phyloP scores from a whole-genome alignment of 2,888 invertebrate species.

The Phalera bucephala region DNA sequence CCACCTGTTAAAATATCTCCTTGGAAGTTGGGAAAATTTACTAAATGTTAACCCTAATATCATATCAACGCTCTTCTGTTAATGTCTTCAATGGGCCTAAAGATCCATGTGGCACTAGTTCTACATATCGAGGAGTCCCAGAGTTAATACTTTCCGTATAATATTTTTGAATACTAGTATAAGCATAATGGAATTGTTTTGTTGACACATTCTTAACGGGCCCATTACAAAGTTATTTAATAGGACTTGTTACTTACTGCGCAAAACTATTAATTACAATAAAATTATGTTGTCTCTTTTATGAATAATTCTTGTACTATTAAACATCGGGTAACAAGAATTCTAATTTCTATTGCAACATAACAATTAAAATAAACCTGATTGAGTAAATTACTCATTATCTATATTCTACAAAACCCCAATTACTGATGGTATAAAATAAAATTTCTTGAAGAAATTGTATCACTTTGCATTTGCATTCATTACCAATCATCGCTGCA shows the following conservation, averaged over 20 bases:
- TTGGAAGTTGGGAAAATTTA: too few relatives aligned
- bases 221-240: background rate
- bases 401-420: background rate
- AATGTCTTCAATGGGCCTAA: too few relatives aligned
- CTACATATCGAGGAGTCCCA: too few relatives aligned
- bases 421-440: slow-evolving; percentile 8
- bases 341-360: background rate
- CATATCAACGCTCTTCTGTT: too few relatives aligned
- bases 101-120: too few relatives aligned
- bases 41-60: too few relatives aligned
- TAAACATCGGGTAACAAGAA: background rate
- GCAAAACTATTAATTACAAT: too few relatives aligned
- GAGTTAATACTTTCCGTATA: too few relatives aligned
- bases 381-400: slow-evolving; percentile 1
- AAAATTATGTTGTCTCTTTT: background rate
- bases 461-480: slow-evolving; percentile 9
- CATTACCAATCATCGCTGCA: slow-evolving; percentile 3
- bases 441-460: slow-evolving; percentile 4
- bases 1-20: too few relatives aligned
- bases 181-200: background rate
- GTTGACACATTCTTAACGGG: background rate
- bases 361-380: background rate
- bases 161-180: background rate
- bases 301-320: background rate
- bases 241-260: too few relatives aligned